These are phyloP conservation scores for Drosophila santomea DNA, from an alignment of 1,140 invertebrate species.

Conservation along the genomic window DNA sequence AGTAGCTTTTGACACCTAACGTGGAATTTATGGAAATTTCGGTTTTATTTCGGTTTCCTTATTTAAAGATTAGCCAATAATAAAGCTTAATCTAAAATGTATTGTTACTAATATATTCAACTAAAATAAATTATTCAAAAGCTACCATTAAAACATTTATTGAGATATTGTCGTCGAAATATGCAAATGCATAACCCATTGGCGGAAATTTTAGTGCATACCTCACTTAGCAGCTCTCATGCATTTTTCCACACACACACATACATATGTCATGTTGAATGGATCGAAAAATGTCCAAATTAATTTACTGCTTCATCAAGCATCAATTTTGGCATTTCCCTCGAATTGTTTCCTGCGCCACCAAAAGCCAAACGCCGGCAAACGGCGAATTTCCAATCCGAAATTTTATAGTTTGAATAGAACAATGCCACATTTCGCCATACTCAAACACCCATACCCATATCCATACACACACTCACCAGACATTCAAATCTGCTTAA, in stretches of 20 bases:
- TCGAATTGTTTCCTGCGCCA: constrained; percentile 27
- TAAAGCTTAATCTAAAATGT: not conserved
- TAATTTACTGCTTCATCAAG: constrained; percentile 58
- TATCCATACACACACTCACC: too few relatives aligned
- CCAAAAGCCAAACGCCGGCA: constrained; percentile 16
- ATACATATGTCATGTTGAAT: constrained; percentile 24
- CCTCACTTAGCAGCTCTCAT: constrained; percentile 2
- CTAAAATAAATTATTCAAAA: too few relatives aligned
- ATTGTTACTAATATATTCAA: not conserved
- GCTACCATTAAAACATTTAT: constrained; percentile 3
- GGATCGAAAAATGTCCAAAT: constrained; percentile 48
- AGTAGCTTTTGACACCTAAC: constrained; percentile 31
- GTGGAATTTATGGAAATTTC: constrained; percentile 15
- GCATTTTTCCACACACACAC: constrained; percentile 8
- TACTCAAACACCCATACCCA: not conserved
- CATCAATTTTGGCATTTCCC: constrained; percentile 46
- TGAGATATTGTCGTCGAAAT: constrained; percentile 13
- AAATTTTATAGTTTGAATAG: constrained; percentile 41
- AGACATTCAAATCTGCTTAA: constrained; percentile 23
- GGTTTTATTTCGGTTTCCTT: not conserved
- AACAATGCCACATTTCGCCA: constrained; percentile 20
- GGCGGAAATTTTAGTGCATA: constrained; percentile 20
- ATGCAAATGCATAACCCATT: constrained; percentile 35
- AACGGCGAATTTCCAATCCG: constrained; percentile 25
- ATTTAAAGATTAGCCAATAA: too few relatives aligned